Base-by-base conservation (phyloP, 2,797 vertebrate species). In the Halcyon badia region DNA sequence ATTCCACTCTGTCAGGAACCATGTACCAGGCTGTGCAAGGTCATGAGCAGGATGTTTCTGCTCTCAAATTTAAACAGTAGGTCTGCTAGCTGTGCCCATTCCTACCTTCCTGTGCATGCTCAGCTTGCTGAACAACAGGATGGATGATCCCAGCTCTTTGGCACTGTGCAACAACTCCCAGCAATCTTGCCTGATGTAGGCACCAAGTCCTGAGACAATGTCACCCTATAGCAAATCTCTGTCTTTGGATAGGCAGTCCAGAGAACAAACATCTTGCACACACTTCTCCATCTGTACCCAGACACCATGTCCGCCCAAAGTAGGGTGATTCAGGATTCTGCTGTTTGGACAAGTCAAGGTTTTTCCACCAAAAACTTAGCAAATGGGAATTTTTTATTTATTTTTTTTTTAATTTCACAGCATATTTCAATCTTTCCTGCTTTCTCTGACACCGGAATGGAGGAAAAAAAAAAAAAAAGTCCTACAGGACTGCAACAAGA, bases 71-170 rank as follows among this genome's bases (percentile, higher is more conserved):
- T 18, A 17, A 79, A 33, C 26, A 5, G 4, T 18, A 31, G 6
- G 31, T 37, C 31, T 39, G 33, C 25, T 46, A 9, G 7, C n/a
- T 1, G 0, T 22, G 9, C 31, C 57, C 13, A 1, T 26, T 61
- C 37, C 58, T 49, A 6, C 31, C 22, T 39, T 42, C 19, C 51
- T 11, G 2, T 5, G 51, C 4, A 5, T 6, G 24, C 46, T 41
- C 71, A 37, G 13, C 46, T 33, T 64, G 39, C 22, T 0, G 1
- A 31, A 28, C 33, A 33, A 2, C 0, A 0, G 56, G 28, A n/a
- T 41, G 39, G 25, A 22, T 12, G 21, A 21, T 44, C 65, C 21
- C 62, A 60, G 68, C 4, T 71, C 14, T 13, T 28, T n/a, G 24
- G 24, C 85, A 37, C 37, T 5, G 11, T 52, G 33, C 33, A 83